Percentiles rank a stretch among this genome's conserved stretches.
phyloP scores from a whole-genome alignment of 2,888 invertebrate genomes.

The Ceratothoa steindachneri region DNA sequence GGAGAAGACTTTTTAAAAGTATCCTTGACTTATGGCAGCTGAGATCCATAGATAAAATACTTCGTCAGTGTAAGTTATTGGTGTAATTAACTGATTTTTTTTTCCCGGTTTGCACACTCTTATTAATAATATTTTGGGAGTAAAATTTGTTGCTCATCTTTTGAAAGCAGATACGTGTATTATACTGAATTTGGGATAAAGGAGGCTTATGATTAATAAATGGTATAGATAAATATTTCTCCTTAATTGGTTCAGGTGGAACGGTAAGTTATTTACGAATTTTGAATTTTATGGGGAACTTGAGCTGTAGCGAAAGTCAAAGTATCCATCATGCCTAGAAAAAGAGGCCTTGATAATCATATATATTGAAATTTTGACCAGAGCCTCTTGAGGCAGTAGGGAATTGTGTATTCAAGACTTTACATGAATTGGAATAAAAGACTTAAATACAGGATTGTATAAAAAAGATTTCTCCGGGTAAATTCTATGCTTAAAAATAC shows the following conservation, averaged over 20 bases:
- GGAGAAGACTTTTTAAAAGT: background rate
- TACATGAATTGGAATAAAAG: too few relatives aligned
- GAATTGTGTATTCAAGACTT: too few relatives aligned
- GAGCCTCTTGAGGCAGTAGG: too few relatives aligned
- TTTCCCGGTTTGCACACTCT: background rate
- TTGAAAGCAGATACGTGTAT: background rate
- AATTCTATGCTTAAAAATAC: too few relatives aligned
- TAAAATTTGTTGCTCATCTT: background rate
- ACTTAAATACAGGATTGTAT: too few relatives aligned
- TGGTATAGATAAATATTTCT: background rate
- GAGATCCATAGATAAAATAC: background rate
- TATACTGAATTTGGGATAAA: background rate
- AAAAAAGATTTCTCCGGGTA: too few relatives aligned
- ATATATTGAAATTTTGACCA: too few relatives aligned
- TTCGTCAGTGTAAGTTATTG: background rate
- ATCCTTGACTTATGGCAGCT: background rate
- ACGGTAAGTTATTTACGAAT: constrained; percentile 1
- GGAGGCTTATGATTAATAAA: background rate
- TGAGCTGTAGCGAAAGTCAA: too few relatives aligned
- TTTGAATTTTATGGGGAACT: background rate
- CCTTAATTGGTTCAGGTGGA: background rate
- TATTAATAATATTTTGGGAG: background rate
- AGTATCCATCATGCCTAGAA: too few relatives aligned
- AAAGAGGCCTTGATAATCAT: too few relatives aligned
- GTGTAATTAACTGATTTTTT: constrained; percentile 2